Base-by-base conservation (phyloP, 2,797 vertebrate species). In the Acipenser transmontanus region DNA sequence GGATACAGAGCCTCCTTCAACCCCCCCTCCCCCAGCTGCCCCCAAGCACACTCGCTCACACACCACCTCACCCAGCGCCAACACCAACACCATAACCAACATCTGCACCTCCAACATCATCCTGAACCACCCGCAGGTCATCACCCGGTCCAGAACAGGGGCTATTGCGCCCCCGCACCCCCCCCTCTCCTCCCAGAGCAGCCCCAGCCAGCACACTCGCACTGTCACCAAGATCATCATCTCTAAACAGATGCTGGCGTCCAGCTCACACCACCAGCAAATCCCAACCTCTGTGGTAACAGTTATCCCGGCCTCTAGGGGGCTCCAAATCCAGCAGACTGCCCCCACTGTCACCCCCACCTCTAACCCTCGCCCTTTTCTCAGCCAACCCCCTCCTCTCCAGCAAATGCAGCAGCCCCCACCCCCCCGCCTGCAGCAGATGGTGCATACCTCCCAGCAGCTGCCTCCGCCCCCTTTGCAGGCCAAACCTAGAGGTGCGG, bases 171-270 rank as follows among this genome's bases (percentile, higher is more conserved):
- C 72, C 7, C 72, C 1, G 63, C 88, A 75, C 81, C 10, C 65
- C 70, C 10, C 47, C 59, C 1, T 52, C n/a, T 48, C n/a, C 2
- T 68, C 62, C 34, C 69, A 70, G 48, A 34, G 75, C 73, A 6
- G 76, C 80, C 51, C 78, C 79, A 54, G 74, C 80, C 48, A 80
- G 77, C 50, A 77, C 69, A 79, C 73, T 0, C 84, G 84, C 66
- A 74, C 83, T 6, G 89, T 94, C 77, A 87, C 91, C 64, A 96
- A 95, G 78, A 93, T 95, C 78, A 91, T 95, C 77, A 91, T 95
- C 77, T 91, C 92, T 72, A 93, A 93, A 76, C 91, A 92, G 76
- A 83, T 85, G 70, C 82, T 82, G 63, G 74, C 82, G 0, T 83
- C 82, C 77, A 71, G 74, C 7, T 70, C 71, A 47, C 73, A 76